A percentile compares a stretch with the other conserved stretches of the same genome.
These are phyloP conservation scores for Cyclura pinguis DNA, from an alignment of 2,797 vertebrate genomes.

Conservation along the genomic window DNA sequence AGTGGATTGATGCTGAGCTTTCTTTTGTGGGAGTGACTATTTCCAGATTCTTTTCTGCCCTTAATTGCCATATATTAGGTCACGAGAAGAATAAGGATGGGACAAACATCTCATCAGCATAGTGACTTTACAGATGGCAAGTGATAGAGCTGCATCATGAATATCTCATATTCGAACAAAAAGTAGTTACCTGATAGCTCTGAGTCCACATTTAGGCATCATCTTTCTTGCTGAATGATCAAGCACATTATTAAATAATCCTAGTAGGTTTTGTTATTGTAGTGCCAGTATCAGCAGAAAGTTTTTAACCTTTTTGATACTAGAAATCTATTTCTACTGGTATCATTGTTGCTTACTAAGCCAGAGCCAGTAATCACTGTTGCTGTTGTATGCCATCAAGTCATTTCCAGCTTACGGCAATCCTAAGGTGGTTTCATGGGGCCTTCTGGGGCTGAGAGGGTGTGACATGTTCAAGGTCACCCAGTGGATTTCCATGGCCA, in stretches of 20 bases:
- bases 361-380: too few species aligned
- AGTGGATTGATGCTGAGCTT: not conserved
- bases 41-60: not conserved
- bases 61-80: not conserved
- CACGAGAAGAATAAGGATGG: not conserved
- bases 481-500: too few species aligned
- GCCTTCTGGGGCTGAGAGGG: too few species aligned
- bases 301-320: conserved; percentile 65
- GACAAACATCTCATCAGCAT: conserved; percentile 43
- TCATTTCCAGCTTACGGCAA: too few species aligned
- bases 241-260: conserved; percentile 75
- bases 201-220: conserved; percentile 76
- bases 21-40: not conserved
- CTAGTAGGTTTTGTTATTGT: conserved; percentile 74
- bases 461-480: too few species aligned
- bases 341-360: not conserved
- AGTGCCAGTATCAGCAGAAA: conserved; percentile 72
- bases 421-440: too few species aligned
- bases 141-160: conserved; percentile 73
- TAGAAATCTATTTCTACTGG: not conserved
- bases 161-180: conserved; percentile 62
- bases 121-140: conserved; percentile 60
- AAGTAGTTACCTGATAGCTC: conserved; percentile 72
- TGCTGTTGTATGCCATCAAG: too few species aligned
- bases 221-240: conserved; percentile 75